Base-by-base conservation (phyloP, 2,888 invertebrate species). In the Cryptus viduatorius region DNA sequence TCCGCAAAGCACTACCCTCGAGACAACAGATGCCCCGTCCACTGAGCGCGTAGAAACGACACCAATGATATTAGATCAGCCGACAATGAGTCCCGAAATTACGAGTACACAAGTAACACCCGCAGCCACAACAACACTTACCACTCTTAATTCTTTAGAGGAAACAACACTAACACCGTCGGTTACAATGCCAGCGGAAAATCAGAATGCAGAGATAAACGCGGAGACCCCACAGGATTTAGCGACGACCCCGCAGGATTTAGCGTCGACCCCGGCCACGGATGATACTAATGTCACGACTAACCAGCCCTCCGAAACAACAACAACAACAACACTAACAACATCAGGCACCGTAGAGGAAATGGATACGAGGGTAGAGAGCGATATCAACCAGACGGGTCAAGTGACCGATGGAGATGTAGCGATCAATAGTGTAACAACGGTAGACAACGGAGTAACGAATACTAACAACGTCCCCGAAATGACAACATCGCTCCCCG, bases 251-350 rank as follows among this genome's bases (percentile, higher is more conserved):
- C 67, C 50, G 12, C 76, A 59, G 76, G 85, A 83, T 69, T 19
- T 79, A 75, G 69, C 65, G 37, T 67, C 83, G 31, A 84, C 76
- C 71, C 77, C 48, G 53, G 65, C 59, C 50, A 68, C 24, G 67
- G 75, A 76, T 79, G 86, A 84, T 61, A 87, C 87, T 85, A 86
- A 86, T 67, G 42, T 50, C 67, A 86, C 86, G 64, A 88, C 87
- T 89, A 90, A 89, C 73, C 85, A 85, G 72, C 71, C 86, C 84
- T 65, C 79, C 67, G 84, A 87, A 85, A 86, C 86, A 79, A 83
- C 83, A 79, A 85, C 79, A 75, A 14, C 78, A 53, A 37, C 37
- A 37, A 83, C 83, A 79, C 86, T 82, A 85, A 82, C 68, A 75
- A 14, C 78, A 53, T 64, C 79, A 67, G 67, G 56, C 61, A 84